Evolutionary conservation across 23 tunicate species (phyloP), one percentile per base, ranked within the genome.

Genomic region (Ascidia mentula): DNA sequence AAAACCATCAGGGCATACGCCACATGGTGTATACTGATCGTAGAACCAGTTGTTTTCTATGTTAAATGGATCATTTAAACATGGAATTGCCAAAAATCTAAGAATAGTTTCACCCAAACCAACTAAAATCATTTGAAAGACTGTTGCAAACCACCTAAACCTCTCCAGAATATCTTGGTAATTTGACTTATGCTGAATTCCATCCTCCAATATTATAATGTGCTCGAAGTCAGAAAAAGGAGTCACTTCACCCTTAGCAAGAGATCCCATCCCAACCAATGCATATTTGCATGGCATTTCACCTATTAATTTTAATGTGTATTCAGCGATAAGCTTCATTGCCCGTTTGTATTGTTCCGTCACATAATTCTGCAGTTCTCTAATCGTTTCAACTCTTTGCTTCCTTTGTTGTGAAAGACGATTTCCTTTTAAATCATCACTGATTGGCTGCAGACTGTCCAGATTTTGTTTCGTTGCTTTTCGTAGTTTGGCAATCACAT

Each of bases 1-100:
- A 69, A 79, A 69, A 4, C 90, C 90, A 73, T 86, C 90, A 74
- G 42, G 81, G 32, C 72, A 72, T 0, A 86, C 31, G 1, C 90
- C 90, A 32, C 59, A 32, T 7, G 85, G 85, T 17, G 90, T 86
- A 34, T 72, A 37, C 24, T 8, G 65, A 71, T 86, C 90, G 59
- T 31, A 73, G 46, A 79, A 86, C 80, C 85, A 74, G 30, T 46
- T 73, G 60, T 72, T n/a, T 46, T 45, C 9, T 53, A 20, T 53
- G 18, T 33, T 33, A 3, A 70, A 28, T 9, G 37, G 74, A 34
- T 70, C 30, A 30, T 70, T 70, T 7, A 70, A 30, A 12, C 38
- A 32, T 7, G 74, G 74, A 32, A 82, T 75, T 13, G 61, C 87
- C n/a, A 82, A 30, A 37, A 78, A 72, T 24, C 32, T 72, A 34